These are phyloP conservation scores for Chrysolina haemoptera DNA, from an alignment of 2,888 invertebrate genomes.

Conservation along the genomic window DNA sequence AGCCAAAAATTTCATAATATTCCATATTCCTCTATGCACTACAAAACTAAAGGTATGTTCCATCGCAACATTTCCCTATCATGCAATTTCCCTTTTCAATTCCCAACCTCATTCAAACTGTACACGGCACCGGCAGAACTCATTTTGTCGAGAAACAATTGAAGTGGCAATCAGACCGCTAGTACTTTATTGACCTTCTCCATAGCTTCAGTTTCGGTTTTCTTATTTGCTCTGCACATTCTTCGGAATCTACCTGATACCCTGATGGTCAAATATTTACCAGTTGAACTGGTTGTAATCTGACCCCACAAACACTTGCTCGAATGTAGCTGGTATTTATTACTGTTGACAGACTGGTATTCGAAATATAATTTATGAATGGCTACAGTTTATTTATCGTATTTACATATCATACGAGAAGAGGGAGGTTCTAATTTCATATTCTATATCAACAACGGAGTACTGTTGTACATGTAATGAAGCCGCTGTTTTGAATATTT, in stretches of 20 bases:
- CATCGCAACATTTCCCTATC: neutral
- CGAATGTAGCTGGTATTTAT: slow-evolving; percentile 57
- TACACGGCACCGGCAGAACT: neutral
- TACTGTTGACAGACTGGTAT: slow-evolving; percentile 59
- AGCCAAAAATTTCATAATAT: no score
- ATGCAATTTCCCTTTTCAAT: neutral
- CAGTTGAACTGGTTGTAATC: slow-evolving; percentile 58
- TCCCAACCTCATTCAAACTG: neutral
- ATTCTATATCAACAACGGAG: slow-evolving; percentile 44
- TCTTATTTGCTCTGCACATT: slow-evolving; percentile 37
- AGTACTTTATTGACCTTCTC: slow-evolving; percentile 20
- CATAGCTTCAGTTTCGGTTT: neutral
- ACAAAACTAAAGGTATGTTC: no score
- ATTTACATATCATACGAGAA: slow-evolving; percentile 46
- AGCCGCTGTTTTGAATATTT: slow-evolving; percentile 39
- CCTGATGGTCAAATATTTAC: slow-evolving; percentile 57
- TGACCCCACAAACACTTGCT: slow-evolving; percentile 59
- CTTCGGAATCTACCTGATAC: slow-evolving; percentile 51
- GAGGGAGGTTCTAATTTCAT: slow-evolving; percentile 46
- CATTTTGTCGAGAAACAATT: slow-evolving; percentile 29
- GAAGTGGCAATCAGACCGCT: slow-evolving; percentile 19
- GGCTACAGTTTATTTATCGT: slow-evolving; percentile 46
- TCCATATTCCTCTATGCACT: no score
- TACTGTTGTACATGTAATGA: slow-evolving; percentile 38
- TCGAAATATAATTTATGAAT: slow-evolving; percentile 54